Evolutionary conservation across 1,140 invertebrate genomes (phyloP).

Genomic region (Procambarus clarkii): DNA sequence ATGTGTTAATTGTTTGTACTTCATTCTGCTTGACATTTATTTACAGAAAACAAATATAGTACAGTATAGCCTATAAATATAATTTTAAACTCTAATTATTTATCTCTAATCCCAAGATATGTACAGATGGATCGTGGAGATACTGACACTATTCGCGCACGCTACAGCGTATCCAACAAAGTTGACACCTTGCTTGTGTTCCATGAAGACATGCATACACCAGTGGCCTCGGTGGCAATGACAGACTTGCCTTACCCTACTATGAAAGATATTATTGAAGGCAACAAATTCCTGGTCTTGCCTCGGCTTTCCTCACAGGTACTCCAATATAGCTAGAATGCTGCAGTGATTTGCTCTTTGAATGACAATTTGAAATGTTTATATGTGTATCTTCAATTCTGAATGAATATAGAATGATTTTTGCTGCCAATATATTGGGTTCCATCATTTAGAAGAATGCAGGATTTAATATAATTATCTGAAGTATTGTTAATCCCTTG

Average conservation of each 20-base stretch:
- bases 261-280: conserved; percentile 90
- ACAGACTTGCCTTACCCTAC: conserved; percentile 90
- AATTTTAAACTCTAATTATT: neutral
- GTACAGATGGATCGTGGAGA: conserved; percentile 80
- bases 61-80: too few relatives aligned
- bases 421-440: too few relatives aligned
- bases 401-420: too few relatives aligned
- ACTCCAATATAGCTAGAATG: neutral
- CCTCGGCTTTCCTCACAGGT: conserved; percentile 95
- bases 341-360: too few relatives aligned
- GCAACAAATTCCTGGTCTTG: conserved; percentile 91
- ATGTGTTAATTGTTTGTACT: too few relatives aligned
- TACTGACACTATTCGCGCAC: conserved; percentile 80
- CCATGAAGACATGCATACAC: conserved; percentile 89
- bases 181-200: conserved; percentile 92
- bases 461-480: too few relatives aligned
- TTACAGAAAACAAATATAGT: too few relatives aligned
- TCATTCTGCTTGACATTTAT: too few relatives aligned
- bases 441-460: too few relatives aligned
- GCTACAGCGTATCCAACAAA: conserved; percentile 84
- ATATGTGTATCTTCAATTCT: too few relatives aligned
- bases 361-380: too few relatives aligned
- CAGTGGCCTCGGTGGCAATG: conserved; percentile 91
- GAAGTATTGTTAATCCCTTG: too few relatives aligned
- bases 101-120: conserved; percentile 79